phyloP scores from a whole-genome alignment of 2,888 invertebrate species.

The Crepidodera aurea region DNA sequence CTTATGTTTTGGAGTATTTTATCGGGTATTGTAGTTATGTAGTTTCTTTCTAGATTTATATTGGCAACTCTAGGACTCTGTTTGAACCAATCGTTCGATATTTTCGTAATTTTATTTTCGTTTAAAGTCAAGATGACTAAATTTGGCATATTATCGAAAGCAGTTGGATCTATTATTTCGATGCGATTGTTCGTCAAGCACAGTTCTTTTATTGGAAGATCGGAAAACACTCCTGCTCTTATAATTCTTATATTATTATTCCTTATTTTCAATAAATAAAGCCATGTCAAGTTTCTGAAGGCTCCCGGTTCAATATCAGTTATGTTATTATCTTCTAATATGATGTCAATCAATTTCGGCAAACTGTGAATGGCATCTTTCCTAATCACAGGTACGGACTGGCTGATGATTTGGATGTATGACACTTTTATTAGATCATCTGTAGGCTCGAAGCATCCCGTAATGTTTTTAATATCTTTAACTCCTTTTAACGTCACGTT shows the following conservation, averaged over 20 bases:
- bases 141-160: slow-evolving; percentile 50
- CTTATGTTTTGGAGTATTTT: slow-evolving; percentile 46
- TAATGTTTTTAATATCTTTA: slow-evolving; percentile 49
- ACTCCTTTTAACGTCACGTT: slow-evolving; percentile 53
- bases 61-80: slow-evolving; percentile 46
- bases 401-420: slow-evolving; percentile 53
- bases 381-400: slow-evolving; percentile 51
- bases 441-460: slow-evolving; percentile 53
- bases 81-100: slow-evolving; percentile 49
- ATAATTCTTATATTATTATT: slow-evolving; percentile 46
- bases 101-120: slow-evolving; percentile 47
- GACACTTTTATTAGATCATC: slow-evolving; percentile 50
- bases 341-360: slow-evolving; percentile 49
- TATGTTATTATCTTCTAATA: slow-evolving; percentile 46
- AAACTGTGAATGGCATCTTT: slow-evolving; percentile 51
- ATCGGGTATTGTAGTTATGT: slow-evolving; percentile 44
- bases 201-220: slow-evolving; percentile 45
- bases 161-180: slow-evolving; percentile 45
- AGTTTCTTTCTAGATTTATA: slow-evolving; percentile 49
- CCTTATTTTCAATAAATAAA: slow-evolving; percentile 46
- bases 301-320: slow-evolving; percentile 48
- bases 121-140: slow-evolving; percentile 47
- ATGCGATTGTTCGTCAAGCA: slow-evolving; percentile 48
- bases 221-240: slow-evolving; percentile 47
- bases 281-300: slow-evolving; percentile 45